Base-by-base conservation (phyloP, 2,113 vertebrate genomes). In the Melanerpes formicivorus region DNA sequence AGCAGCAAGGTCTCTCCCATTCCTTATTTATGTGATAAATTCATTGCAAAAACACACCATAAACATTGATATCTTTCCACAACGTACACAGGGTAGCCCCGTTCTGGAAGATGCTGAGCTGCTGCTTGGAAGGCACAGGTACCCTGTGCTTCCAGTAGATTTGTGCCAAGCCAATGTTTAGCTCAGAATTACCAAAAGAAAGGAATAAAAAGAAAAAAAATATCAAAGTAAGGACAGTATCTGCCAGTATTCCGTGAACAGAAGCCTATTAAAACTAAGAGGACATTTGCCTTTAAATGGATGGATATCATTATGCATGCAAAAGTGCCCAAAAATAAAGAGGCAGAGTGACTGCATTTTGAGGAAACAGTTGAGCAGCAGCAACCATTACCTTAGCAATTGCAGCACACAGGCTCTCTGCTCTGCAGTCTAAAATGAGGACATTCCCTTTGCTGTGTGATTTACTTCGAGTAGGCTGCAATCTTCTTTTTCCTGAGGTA, bases 301-400 rank as follows among this genome's bases (percentile, higher is more conserved):
- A 92, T 95, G 82, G 81, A 52, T 95, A 72, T 93, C 89, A 94
- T 95, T 95, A 94, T 83, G 91, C 89, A 93, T 93, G 94, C 94
- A 95, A 87, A 96, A 95, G 87, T 94, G 91, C 94, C 84, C 96
- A 92, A 95, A 96, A 93, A 96, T 95, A 95, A 96, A 95, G 89
- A 94, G 93, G 89, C 94, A 96, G 75, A 93, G 87, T 69, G 84
- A 88, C 81, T 95, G 89, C 93, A 72, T 95, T 96, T 96, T 4
- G 58, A 96, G 84, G 93, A 96, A 96, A 93, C 87, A 89, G 95
- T 95, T 94, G 95, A 95, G 89, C 54, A 0, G 81, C 89, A 94
- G 89, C 81, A 92, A 94, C 93, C 84, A 93, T 96, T 95, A 94
- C 93, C 89, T 96, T 87, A 87, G 89, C 87, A 96, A 96, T 95